A percentile compares a stretch with the other conserved stretches of the same genome.
phyloP scores from a whole-genome alignment of 35 echinoderm and acorn worm genomes.

The Apostichopus californicus region DNA sequence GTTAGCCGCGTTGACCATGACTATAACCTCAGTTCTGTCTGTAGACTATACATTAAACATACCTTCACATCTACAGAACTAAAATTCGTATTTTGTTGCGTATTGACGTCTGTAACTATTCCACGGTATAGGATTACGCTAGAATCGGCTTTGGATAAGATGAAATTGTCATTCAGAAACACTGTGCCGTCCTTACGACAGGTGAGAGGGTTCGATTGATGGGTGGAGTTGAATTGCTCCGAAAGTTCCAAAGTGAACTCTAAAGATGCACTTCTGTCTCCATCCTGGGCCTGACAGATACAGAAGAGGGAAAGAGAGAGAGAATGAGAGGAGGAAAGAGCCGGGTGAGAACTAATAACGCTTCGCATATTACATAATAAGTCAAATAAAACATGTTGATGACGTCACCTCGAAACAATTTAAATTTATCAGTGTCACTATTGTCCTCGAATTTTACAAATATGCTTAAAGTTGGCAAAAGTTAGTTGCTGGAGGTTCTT shows the following conservation, averaged over 20 bases:
- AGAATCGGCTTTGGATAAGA: too few species aligned
- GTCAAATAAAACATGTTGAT: background rate
- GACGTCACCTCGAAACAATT: too few species aligned
- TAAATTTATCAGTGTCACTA: too few species aligned
- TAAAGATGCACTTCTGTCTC: background rate
- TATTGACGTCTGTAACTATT: conserved; percentile 2
- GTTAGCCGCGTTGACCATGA: too few species aligned
- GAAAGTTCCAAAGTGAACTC: background rate
- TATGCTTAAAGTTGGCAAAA: too few species aligned
- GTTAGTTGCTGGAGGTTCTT: too few species aligned
- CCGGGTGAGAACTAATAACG: too few species aligned
- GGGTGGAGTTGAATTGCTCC: background rate
- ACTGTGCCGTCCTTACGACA: conserved; percentile 16
- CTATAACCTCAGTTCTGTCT: too few species aligned
- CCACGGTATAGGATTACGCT: background rate
- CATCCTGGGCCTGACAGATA: background rate
- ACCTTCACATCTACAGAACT: background rate
- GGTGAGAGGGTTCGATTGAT: background rate
- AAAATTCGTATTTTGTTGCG: background rate
- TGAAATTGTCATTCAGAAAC: background rate
- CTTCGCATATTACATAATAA: background rate
- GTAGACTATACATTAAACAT: background rate
- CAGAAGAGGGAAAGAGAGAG: background rate
- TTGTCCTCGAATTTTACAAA: too few species aligned
- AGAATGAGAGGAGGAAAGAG: background rate